Evolutionary conservation across 2,888 invertebrate genomes (phyloP).

Genomic region (Iselma pallidipennis): DNA sequence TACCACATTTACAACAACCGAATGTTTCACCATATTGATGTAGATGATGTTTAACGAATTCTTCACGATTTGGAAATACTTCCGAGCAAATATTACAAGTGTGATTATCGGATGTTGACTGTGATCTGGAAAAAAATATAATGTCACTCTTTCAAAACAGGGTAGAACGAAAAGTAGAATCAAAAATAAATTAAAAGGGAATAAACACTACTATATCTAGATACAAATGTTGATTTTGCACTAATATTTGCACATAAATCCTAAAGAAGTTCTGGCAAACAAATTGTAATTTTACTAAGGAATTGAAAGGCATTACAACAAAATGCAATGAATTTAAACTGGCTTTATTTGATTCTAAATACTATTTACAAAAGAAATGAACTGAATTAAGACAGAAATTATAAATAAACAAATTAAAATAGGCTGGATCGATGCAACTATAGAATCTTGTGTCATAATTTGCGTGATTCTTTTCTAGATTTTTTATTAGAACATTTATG

Average conservation of each 20-base stretch:
- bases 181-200: background rate
- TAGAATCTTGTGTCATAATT: too few species aligned
- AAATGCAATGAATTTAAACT: background rate
- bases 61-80: constrained; percentile 45
- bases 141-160: background rate
- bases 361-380: background rate
- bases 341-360: background rate
- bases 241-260: too few species aligned
- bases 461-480: background rate
- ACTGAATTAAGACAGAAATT: too few species aligned
- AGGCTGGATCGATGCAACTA: too few species aligned
- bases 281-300: too few species aligned
- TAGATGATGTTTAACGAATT: constrained; percentile 48
- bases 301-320: too few species aligned
- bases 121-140: constrained; percentile 31
- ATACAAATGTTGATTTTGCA: too few species aligned
- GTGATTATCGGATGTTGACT: constrained; percentile 34
- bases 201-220: too few species aligned
- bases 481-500: constrained; percentile 32
- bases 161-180: background rate
- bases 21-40: constrained; percentile 44
- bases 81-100: constrained; percentile 51
- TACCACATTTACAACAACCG: constrained; percentile 49
- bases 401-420: too few species aligned
- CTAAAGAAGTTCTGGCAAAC: too few species aligned